Evolutionary conservation across 1,140 invertebrate species (phyloP), one percentile per base, ranked within the genome.

Genomic region (Macrosteles quadrilineatus): DNA sequence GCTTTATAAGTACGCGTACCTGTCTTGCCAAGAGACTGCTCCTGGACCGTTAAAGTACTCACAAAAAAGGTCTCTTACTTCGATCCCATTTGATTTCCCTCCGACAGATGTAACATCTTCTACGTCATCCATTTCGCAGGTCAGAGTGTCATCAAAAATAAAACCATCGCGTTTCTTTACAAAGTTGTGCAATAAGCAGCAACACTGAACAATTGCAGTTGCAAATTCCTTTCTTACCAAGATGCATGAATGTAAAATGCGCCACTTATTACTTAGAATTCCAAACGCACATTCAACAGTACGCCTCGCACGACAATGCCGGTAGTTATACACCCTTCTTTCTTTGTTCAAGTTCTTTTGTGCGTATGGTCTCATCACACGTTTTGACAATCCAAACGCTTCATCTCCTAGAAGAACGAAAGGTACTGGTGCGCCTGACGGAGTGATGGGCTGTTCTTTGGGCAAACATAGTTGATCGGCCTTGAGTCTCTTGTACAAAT

Each of bases 211-310:
- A 9, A 62, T 29, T 23, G 19, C 29, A 19, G 19, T 19, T 6
- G 57, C 57, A 62, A 62, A 62, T 2, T 66, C 63, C 4, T 29
- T 29, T 40, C 21, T 32, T 19, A 66, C 23, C 11, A 21, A 32
- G 19, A 78, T 32, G 25, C 73, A 71, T 9, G 69, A 65, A 66
- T 77, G 77, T 23, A 78, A 74, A 63, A 79, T 74, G 17, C 74
- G 71, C 76, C 76, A 78, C 71, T 78, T 77, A 30, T 75, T 77
- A 47, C 68, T 62, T 1, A 78, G 62, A 67, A 78, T 76, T 21
- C 76, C 74, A 64, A 77, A 77, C 32, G 72, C 73, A 67, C 73
- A 77, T 75, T 77, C 74, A 69, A 78, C 74, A 27, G 65, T 72
- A 23, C 72, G 70, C 66, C 72, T 71, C 57, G 70, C 72, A 70